Percentiles rank a stretch among this genome's conserved stretches.
Evolutionary conservation across 2,113 vertebrate species (phyloP).

Genomic region (Picathartes gymnocephalus): DNA sequence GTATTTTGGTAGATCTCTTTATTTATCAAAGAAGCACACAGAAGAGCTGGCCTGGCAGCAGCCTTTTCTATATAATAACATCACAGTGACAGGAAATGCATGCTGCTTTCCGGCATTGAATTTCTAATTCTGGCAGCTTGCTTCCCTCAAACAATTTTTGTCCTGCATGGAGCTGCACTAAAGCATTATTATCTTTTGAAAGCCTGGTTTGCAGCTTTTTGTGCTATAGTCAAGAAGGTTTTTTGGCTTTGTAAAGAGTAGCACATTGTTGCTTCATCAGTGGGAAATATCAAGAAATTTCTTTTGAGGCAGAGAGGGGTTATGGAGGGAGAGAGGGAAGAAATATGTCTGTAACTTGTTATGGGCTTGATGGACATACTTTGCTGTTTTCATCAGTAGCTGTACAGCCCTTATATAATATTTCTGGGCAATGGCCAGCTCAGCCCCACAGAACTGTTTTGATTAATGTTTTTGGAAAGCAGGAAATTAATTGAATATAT

Average conservation of each 20-base stretch:
- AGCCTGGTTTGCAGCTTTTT: constrained; percentile 27
- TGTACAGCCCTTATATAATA: neutral
- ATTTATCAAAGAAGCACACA: neutral
- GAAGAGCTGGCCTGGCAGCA: neutral
- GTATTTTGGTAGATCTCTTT: neutral
- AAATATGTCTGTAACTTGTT: neutral
- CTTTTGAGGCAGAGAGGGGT: neutral
- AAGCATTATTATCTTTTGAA: constrained; percentile 46
- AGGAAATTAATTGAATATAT: neutral
- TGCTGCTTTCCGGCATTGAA: neutral
- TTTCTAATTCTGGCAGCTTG: constrained; percentile 50
- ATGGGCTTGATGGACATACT: neutral
- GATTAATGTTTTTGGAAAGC: neutral
- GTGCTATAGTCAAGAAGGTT: neutral
- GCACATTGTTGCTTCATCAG: neutral
- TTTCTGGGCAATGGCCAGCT: neutral
- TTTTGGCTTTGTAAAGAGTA: neutral
- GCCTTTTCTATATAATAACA: constrained; percentile 4
- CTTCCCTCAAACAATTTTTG: constrained; percentile 34
- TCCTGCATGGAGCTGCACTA: neutral
- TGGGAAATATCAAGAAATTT: neutral
- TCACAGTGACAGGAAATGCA: constrained; percentile 39
- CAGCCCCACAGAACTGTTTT: neutral
- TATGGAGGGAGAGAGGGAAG: neutral
- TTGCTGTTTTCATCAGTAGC: neutral